A percentile compares a stretch with the other conserved stretches of the same genome.
These are phyloP conservation scores for Bradypus variegatus DNA, from an alignment of 2,797 vertebrate genomes.

Conservation along the genomic window DNA sequence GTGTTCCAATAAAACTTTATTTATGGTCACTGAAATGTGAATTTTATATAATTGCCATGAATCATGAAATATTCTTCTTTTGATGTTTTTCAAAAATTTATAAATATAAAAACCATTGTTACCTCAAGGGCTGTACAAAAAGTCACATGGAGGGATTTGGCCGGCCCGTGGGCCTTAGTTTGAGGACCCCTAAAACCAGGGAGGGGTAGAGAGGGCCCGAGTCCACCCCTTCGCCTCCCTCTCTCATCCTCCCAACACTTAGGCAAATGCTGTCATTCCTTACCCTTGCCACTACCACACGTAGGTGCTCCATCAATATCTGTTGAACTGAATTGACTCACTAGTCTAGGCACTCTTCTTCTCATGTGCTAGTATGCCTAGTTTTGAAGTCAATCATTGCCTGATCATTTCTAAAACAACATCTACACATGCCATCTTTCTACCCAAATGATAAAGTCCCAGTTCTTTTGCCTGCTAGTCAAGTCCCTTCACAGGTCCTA, in stretches of 20 bases:
- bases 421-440: not conserved
- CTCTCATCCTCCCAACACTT: not conserved
- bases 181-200: not conserved
- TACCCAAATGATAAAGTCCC: not conserved
- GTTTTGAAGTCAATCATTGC: not conserved
- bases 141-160: not conserved
- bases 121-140: not conserved
- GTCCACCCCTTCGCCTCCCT: not conserved
- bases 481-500: not conserved
- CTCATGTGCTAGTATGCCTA: not conserved
- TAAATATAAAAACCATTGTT: not conserved
- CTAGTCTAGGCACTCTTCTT: not conserved
- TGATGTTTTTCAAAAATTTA: not conserved
- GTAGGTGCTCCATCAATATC: not conserved
- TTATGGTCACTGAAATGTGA: not conserved
- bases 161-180: not conserved
- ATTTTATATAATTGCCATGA: not conserved
- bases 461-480: not conserved
- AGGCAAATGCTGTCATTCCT: not conserved
- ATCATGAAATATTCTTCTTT: not conserved
- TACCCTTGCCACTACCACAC: not conserved
- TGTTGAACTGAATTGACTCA: not conserved
- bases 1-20: not conserved
- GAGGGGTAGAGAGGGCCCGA: no score
- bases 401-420: conserved; percentile 5